Evolutionary conservation across 2,113 vertebrate genomes (phyloP).

Genomic region (Megaceryle torquata): DNA sequence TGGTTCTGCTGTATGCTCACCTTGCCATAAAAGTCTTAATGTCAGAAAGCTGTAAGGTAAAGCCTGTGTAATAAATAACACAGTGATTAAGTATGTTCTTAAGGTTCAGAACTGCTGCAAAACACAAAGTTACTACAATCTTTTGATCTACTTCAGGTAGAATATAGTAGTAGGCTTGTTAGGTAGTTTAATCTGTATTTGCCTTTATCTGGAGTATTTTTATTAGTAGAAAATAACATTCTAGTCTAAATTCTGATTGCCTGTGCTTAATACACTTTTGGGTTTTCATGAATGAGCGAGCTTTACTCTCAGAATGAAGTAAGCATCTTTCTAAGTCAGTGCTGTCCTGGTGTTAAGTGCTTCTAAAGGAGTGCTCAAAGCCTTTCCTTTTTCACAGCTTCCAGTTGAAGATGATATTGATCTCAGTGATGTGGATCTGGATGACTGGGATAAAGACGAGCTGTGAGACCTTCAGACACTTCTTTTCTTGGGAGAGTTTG

Average conservation of each 20-base stretch:
- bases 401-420: slow-evolving; percentile 94
- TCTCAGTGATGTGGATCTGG: slow-evolving; percentile 92
- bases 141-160: neutral
- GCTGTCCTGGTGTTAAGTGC: neutral
- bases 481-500: slow-evolving; percentile 70
- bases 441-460: slow-evolving; percentile 83
- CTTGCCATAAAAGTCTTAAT: neutral
- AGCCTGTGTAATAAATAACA: neutral
- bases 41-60: neutral
- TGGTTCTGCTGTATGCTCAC: neutral
- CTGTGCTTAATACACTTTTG: neutral
- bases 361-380: neutral
- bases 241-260: neutral
- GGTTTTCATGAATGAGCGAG: neutral
- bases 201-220: neutral
- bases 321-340: neutral
- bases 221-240: neutral
- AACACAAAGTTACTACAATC: neutral
- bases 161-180: neutral
- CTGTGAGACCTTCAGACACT: slow-evolving; percentile 76
- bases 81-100: neutral
- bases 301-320: neutral
- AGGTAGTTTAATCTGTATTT: neutral
- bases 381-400: slow-evolving; percentile 75
- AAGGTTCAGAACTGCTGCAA: neutral